Percentiles rank a stretch among this genome's conserved stretches.
Conservation (phyloP, 1,140 invertebrate species). For the Sogatella furcifera region DNA sequence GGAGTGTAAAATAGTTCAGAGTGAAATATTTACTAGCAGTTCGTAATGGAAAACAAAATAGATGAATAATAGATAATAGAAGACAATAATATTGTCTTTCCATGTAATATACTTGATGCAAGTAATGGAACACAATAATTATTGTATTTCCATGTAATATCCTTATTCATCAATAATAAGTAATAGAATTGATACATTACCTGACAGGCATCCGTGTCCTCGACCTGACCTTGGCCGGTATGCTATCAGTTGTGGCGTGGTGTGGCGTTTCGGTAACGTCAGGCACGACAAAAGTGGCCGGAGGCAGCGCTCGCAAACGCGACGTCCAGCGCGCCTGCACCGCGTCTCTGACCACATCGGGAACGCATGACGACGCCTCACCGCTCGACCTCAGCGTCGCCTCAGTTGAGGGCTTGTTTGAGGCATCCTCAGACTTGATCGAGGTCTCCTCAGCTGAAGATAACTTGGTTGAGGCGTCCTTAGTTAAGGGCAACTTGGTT, state of each 20-base stretch:
- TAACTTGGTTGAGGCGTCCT: no score
- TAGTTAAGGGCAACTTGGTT: not conserved
- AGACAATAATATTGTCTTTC: no score
- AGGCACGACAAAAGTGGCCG: constrained; percentile 14
- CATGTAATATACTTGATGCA: no score
- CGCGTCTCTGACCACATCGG: constrained; percentile 22
- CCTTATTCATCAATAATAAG: no score
- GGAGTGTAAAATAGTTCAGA: no score
- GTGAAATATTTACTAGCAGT: no score
- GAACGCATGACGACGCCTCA: constrained; percentile 2
- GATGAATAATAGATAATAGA: no score
- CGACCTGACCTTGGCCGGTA: constrained; percentile 4
- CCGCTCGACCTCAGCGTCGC: not conserved
- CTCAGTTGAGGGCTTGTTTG: not conserved
- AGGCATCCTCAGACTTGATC: not conserved
- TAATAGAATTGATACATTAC: not conserved
- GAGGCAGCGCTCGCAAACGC: constrained; percentile 7
- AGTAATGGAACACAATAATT: no score
- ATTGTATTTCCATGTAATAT: no score
- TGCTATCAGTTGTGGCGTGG: constrained; percentile 8
- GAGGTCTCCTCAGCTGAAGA: no score
- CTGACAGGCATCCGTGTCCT: constrained; percentile 5
- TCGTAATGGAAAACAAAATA: no score
- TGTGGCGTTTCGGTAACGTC: not conserved
- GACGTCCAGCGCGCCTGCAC: constrained; percentile 15